Conservation (phyloP, 35 echinoderm and acorn worm species). For the Lytechinus pictus region DNA sequence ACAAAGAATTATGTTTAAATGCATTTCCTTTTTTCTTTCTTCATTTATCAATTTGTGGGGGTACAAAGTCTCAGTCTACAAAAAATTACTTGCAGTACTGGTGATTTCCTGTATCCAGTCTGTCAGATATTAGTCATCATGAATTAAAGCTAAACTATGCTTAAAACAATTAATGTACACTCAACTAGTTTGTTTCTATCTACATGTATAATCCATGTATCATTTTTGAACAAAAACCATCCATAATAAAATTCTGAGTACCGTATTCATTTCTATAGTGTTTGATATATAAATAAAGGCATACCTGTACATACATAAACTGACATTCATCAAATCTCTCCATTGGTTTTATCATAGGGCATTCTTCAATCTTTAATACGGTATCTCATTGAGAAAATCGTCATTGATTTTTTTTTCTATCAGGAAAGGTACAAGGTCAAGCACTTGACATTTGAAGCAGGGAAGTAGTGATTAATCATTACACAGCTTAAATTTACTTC, state of each 20-base stretch:
- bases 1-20: too few relatives aligned
- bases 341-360: too few relatives aligned
- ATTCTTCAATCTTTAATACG: not conserved
- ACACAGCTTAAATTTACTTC: not conserved
- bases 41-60: too few relatives aligned
- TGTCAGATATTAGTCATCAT: constrained; percentile 9
- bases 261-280: too few relatives aligned
- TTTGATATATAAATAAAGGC: too few relatives aligned
- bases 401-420: not conserved
- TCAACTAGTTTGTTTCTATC: not conserved
- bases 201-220: too few relatives aligned
- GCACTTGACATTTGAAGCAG: not conserved
- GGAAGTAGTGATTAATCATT: constrained; percentile 4
- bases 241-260: too few relatives aligned
- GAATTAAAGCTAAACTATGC: not conserved
- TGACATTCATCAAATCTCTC: too few relatives aligned
- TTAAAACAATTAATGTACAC: not conserved
- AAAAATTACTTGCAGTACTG: not conserved
- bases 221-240: too few relatives aligned
- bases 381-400: not conserved
- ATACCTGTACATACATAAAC: too few relatives aligned
- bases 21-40: too few relatives aligned
- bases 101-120: not conserved
- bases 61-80: too few relatives aligned
- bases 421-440: not conserved